Evolutionary conservation across 2,113 vertebrate genomes (phyloP).

Genomic region (Menidia beryllina): DNA sequence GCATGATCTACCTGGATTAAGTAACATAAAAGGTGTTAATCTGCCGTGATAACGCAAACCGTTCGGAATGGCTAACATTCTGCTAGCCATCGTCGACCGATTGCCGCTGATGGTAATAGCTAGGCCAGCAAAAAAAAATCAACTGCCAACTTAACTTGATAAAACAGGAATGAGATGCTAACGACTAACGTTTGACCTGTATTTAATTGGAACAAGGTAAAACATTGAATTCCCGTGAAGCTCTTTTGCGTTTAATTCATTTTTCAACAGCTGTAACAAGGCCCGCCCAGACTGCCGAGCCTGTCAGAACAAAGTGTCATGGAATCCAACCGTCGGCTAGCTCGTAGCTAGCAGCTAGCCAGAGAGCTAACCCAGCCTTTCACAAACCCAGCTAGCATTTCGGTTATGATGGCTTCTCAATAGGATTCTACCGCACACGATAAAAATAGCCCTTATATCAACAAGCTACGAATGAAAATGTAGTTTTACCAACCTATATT

Average conservation of each 20-base stretch:
- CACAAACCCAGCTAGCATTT: constrained; percentile 44
- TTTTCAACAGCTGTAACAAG: constrained; percentile 35
- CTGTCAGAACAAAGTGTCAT: constrained; percentile 80
- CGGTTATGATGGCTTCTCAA: constrained; percentile 56
- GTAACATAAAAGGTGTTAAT: neutral
- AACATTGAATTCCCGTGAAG: neutral
- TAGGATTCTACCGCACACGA: constrained; percentile 31
- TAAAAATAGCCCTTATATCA: constrained; percentile 13
- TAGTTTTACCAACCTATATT: neutral
- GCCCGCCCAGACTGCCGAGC: constrained; percentile 61
- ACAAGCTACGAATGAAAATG: neutral
- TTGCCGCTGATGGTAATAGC: constrained; percentile 35
- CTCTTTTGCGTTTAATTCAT: constrained; percentile 24
- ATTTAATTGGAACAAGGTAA: rapidly evolving
- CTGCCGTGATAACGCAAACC: constrained; percentile 12
- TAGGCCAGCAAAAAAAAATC: constrained; percentile 60
- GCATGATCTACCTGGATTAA: neutral
- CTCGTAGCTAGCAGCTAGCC: constrained; percentile 45
- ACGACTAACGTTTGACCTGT: neutral
- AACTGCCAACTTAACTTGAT: constrained; percentile 25
- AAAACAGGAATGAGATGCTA: constrained; percentile 10
- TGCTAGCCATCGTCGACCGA: constrained; percentile 32
- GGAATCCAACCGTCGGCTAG: constrained; percentile 68
- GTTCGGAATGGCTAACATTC: constrained; percentile 4
- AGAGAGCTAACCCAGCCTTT: constrained; percentile 54